Conservation (phyloP, 2,113 vertebrate genomes). For the Enhydra lutris region DNA sequence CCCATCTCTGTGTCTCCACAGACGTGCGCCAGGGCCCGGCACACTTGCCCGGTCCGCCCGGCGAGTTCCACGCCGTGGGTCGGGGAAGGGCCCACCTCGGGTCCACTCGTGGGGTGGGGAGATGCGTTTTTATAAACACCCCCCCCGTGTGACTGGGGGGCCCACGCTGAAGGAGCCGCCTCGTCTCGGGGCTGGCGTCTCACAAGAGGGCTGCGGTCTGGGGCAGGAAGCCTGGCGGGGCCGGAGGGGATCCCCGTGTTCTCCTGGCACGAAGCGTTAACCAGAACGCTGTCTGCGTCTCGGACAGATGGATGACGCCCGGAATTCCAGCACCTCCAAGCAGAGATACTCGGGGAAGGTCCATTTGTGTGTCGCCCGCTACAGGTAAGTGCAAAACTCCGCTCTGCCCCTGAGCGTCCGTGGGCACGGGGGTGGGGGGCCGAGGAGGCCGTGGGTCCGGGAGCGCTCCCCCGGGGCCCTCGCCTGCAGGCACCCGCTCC, state of each 20-base stretch:
- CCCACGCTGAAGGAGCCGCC: accelerated
- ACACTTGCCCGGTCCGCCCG: accelerated
- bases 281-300: accelerated
- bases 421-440: accelerated
- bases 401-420: accelerated
- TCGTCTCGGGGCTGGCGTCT: accelerated
- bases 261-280: accelerated
- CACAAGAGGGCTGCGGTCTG: accelerated
- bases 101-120: background rate
- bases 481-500: accelerated
- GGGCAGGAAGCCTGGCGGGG: accelerated
- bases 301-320: constrained; percentile 94
- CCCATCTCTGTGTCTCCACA: background rate
- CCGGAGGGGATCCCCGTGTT: too few species aligned
- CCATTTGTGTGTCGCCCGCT: constrained; percentile 95
- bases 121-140: too few species aligned
- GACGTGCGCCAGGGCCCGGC: background rate
- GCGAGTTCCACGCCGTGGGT: accelerated
- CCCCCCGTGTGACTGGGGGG: background rate
- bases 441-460: accelerated
- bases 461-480: accelerated
- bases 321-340: constrained; percentile 89
- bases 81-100: accelerated
- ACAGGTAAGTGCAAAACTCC: constrained; percentile 85
- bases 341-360: constrained; percentile 95